Evolutionary conservation across 1,140 invertebrate species (phyloP).

Genomic region (Meloidogyne chitwoodi): DNA sequence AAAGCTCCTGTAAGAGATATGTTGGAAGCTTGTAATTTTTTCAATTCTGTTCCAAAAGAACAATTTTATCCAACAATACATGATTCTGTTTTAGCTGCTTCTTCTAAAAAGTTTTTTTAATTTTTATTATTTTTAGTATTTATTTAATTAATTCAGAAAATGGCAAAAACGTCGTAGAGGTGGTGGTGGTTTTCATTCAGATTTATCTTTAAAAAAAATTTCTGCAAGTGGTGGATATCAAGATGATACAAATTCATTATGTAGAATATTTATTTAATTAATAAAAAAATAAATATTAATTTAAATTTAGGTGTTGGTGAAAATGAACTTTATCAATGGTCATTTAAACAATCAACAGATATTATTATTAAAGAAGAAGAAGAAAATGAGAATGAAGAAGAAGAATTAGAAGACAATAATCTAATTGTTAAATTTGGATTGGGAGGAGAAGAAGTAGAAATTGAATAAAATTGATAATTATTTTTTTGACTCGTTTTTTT

Average conservation of each 20-base stretch:
- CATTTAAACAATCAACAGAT: slow-evolving; percentile 2
- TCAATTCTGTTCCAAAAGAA: slow-evolving; percentile 40
- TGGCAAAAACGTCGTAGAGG: not conserved
- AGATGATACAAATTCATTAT: slow-evolving; percentile 1
- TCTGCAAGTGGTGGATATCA: not conserved
- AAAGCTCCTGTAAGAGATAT: slow-evolving; percentile 54
- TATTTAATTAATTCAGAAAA: not conserved
- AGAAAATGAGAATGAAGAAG: not conserved
- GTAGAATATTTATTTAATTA: no score
- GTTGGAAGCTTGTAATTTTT: slow-evolving; percentile 50
- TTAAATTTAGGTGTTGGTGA: not conserved
- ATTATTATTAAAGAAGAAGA: not conserved
- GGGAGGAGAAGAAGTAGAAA: not conserved
- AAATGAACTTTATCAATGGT: slow-evolving; percentile 4
- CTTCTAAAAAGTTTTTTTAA: not conserved
- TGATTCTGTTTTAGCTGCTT: slow-evolving; percentile 47
- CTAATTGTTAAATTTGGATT: not conserved
- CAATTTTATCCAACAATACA: slow-evolving; percentile 59
- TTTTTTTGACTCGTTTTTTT: no score
- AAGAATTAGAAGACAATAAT: not conserved
- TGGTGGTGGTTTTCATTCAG: not conserved
- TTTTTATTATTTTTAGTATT: not conserved
- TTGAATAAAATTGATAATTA: not conserved
- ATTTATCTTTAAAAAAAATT: not conserved
- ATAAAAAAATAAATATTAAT: no score